A percentile compares a stretch with the other conserved stretches of the same genome.
Conservation (phyloP, 2,888 invertebrate genomes). For the Oeneis ivallda region DNA sequence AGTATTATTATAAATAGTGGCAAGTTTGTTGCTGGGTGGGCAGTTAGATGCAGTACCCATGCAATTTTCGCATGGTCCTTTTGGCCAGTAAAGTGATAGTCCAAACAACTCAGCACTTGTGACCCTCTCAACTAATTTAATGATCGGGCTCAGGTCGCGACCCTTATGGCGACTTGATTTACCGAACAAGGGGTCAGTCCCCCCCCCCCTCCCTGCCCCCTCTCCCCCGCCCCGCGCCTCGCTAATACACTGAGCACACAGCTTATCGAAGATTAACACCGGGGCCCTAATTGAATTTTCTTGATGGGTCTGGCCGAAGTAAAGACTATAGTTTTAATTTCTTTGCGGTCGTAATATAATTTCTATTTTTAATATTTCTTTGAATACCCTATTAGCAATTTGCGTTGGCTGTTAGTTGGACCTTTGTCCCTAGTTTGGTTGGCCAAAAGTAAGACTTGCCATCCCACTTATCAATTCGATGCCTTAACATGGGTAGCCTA, state of each 20-base stretch:
- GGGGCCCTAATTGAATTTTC: conserved; percentile 29
- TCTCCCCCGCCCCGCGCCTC: background rate
- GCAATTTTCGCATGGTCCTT: too few species aligned
- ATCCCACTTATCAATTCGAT: too few species aligned
- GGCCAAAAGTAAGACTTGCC: too few species aligned
- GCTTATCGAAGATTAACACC: conserved; percentile 31
- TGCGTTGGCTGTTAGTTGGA: too few species aligned
- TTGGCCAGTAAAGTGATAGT: too few species aligned
- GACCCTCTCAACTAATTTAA: conserved; percentile 4
- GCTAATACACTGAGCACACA: conserved; percentile 30
- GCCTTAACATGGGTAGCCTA: too few species aligned
- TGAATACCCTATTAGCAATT: too few species aligned
- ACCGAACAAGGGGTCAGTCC: background rate
- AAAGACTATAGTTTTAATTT: conserved; percentile 5
- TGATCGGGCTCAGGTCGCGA: background rate
- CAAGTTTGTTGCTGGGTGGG: too few species aligned
- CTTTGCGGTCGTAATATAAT: background rate
- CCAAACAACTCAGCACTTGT: background rate
- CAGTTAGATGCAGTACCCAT: too few species aligned
- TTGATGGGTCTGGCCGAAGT: conserved; percentile 3
- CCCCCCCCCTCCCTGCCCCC: background rate
- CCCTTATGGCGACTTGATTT: background rate
- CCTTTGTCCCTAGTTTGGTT: too few species aligned
- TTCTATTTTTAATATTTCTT: background rate
- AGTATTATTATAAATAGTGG: too few species aligned